phyloP scores from a whole-genome alignment of 2,113 vertebrate species.

The Lagopus leucura region DNA sequence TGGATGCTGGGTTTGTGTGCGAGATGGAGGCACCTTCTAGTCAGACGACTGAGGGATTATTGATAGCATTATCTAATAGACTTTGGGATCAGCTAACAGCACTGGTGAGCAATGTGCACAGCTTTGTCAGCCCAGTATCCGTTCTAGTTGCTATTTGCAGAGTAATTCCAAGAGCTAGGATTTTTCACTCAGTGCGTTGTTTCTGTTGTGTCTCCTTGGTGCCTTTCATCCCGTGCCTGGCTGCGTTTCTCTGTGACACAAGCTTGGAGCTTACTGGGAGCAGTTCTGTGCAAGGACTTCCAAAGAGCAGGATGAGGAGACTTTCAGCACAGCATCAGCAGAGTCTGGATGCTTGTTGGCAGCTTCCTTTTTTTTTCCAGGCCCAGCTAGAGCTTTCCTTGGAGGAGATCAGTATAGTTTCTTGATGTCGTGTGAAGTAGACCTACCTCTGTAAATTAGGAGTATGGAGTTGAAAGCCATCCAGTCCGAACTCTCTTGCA shows the following conservation, averaged over 20 bases:
- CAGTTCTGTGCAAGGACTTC: background rate
- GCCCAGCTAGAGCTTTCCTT: background rate
- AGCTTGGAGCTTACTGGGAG: background rate
- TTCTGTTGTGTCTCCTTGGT: background rate
- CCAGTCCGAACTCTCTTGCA: background rate
- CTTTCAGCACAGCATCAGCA: background rate
- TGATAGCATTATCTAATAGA: background rate
- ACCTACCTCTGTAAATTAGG: background rate
- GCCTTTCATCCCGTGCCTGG: background rate
- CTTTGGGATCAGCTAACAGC: background rate
- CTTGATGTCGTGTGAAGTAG: background rate
- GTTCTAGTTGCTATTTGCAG: background rate
- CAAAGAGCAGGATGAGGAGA: background rate
- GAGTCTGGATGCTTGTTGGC: background rate
- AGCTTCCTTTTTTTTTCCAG: background rate
- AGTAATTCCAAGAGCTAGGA: background rate
- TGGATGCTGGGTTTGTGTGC: background rate
- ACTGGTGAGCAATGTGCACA: background rate
- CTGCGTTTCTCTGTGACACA: rapidly evolving
- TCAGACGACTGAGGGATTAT: background rate
- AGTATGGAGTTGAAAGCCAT: background rate
- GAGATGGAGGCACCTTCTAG: background rate
- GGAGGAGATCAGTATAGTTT: background rate
- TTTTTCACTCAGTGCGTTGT: background rate
- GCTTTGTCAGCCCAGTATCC: background rate